These are phyloP conservation scores for Aix galericulata DNA, from an alignment of 2,113 vertebrate species.

Conservation along the genomic window DNA sequence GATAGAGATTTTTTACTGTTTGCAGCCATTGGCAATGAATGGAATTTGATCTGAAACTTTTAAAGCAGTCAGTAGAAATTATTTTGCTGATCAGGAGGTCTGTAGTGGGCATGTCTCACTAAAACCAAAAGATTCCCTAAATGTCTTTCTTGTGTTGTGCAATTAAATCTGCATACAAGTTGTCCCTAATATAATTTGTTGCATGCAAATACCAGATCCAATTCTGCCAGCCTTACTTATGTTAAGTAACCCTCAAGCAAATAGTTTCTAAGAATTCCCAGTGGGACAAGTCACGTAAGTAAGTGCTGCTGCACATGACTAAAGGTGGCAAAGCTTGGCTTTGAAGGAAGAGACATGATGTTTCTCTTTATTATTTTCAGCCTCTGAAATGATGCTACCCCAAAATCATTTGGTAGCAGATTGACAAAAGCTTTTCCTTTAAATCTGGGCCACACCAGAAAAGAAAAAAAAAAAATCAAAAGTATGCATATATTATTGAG, in stretches of 20 bases:
- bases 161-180: constrained; percentile 40
- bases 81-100: constrained; percentile 7
- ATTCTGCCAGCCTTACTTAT: constrained; percentile 45
- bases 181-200: constrained; percentile 32
- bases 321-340: not conserved
- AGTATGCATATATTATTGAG: not conserved
- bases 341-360: not conserved
- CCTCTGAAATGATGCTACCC: not conserved
- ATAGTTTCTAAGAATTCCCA: constrained; percentile 24
- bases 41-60: constrained; percentile 19
- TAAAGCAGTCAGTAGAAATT: not conserved
- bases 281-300: constrained; percentile 1
- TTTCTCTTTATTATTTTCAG: not conserved
- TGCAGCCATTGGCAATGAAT: not conserved
- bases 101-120: not conserved
- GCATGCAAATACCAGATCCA: constrained; percentile 25
- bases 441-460: not conserved
- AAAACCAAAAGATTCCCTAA: not conserved
- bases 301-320: not conserved
- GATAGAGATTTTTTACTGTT: constrained; percentile 30
- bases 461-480: constrained; percentile 42
- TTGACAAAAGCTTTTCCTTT: not conserved
- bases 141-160: not conserved
- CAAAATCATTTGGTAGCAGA: not conserved
- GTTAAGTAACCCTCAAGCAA: constrained; percentile 43